phyloP scores from a whole-genome alignment of 92 coral and sea anemone genomes.

The Montipora capitata region DNA sequence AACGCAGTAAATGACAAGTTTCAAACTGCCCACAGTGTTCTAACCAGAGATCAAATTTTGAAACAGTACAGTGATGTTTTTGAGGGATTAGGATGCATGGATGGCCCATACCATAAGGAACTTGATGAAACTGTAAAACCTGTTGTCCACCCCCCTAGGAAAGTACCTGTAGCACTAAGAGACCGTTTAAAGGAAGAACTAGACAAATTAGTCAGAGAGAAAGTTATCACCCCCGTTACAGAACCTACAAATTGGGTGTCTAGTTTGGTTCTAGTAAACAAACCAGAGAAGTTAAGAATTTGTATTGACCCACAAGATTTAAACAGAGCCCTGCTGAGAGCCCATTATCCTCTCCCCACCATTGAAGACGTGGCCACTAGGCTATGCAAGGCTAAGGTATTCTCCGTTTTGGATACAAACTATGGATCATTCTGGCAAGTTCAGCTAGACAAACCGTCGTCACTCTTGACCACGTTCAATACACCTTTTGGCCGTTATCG shows the following conservation, averaged over 20 bases:
- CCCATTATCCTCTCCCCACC: constrained; percentile 33
- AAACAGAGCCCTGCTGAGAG: not conserved
- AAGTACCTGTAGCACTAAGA: constrained; percentile 29
- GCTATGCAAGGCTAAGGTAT: constrained; percentile 23
- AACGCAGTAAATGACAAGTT: not conserved
- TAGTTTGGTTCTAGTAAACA: constrained; percentile 16
- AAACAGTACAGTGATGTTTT: constrained; percentile 32
- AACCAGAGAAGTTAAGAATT: constrained; percentile 22
- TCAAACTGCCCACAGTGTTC: not conserved
- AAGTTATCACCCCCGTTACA: constrained; percentile 17
- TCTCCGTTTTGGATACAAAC: constrained; percentile 37
- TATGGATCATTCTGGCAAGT: constrained; percentile 53
- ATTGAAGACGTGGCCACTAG: constrained; percentile 15
- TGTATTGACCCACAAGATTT: constrained; percentile 24
- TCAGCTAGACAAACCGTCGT: not conserved
- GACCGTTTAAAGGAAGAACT: constrained; percentile 30
- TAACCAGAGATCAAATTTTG: constrained; percentile 14
- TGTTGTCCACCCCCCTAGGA: constrained; percentile 34
- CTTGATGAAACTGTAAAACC: constrained; percentile 17
- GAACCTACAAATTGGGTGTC: constrained; percentile 34
- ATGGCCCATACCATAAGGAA: constrained; percentile 16
- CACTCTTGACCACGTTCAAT: constrained; percentile 23
- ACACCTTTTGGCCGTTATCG: constrained; percentile 34
- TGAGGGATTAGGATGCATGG: constrained; percentile 30
- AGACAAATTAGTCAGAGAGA: not conserved